These are phyloP conservation scores for Drosophila falleni DNA, from an alignment of 2,888 invertebrate genomes.

Conservation along the genomic window DNA sequence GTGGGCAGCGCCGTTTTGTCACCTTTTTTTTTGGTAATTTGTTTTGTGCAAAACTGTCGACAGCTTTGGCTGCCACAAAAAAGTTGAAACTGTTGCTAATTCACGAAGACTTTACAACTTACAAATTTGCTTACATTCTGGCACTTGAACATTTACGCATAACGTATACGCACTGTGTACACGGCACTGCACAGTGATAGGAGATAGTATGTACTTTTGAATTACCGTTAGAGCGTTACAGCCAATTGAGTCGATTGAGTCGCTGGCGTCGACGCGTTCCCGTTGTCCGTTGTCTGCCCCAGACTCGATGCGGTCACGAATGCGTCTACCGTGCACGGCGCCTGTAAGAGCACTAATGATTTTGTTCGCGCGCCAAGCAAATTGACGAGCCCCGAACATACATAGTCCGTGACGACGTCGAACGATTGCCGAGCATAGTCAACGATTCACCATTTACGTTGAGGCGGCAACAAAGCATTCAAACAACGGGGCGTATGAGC, in stretches of 20 bases:
- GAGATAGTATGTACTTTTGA: conserved; percentile 1
- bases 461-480: conserved; percentile 20
- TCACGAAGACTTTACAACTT: conserved; percentile 1
- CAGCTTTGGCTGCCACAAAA: conserved; percentile 15
- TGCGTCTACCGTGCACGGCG: conserved; percentile 84
- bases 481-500: conserved; percentile 72
- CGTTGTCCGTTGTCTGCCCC: conserved; percentile 41
- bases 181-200: conserved; percentile 26
- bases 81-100: not conserved
- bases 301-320: conserved; percentile 53
- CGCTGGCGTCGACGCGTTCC: conserved; percentile 72
- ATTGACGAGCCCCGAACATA: conserved; percentile 45
- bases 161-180: conserved; percentile 33
- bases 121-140: conserved; percentile 30
- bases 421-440: conserved; percentile 1
- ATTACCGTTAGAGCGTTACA: conserved; percentile 4
- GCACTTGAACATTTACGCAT: conserved; percentile 25
- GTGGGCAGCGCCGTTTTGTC: conserved; percentile 73
- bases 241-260: conserved; percentile 66
- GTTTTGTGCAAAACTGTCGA: conserved; percentile 4
- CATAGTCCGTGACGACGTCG: conserved; percentile 43
- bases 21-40: not conserved
- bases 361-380: conserved; percentile 63
- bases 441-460: conserved; percentile 17
- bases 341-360: conserved; percentile 85